phyloP scores from a whole-genome alignment of 2,888 invertebrate species.

The Ectemnius continuus region DNA sequence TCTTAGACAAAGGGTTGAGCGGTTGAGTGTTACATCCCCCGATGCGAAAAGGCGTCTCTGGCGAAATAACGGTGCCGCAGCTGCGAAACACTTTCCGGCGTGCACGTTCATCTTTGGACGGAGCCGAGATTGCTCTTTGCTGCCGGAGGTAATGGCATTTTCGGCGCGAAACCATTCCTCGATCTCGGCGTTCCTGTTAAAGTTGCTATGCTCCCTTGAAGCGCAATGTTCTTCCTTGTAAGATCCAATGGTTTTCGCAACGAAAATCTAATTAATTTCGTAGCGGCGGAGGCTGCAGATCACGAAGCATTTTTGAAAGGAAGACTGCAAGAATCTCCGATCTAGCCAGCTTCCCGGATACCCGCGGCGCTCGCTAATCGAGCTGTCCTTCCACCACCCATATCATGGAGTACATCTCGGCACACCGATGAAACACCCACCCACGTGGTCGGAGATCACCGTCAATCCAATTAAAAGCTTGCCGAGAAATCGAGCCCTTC shows the following conservation, averaged over 20 bases:
- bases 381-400: constrained; percentile 61
- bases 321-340: no score
- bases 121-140: constrained; percentile 60
- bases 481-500: constrained; percentile 28
- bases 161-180: constrained; percentile 35
- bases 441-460: constrained; percentile 21
- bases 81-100: constrained; percentile 55
- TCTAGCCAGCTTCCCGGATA: constrained; percentile 45
- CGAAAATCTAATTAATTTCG: no score
- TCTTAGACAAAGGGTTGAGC: constrained; percentile 54
- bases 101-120: constrained; percentile 37
- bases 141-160: constrained; percentile 53
- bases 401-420: constrained; percentile 21
- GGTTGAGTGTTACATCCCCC: constrained; percentile 12
- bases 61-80: constrained; percentile 23
- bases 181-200: no score
- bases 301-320: no score
- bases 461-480: constrained; percentile 48
- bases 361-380: constrained; percentile 69
- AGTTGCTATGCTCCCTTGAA: no score
- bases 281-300: no score
- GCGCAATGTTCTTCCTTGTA: no score
- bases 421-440: neutral
- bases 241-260: no score
- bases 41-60: constrained; percentile 22